Conservation (phyloP, 2,888 invertebrate genomes). For the Cantharis nigra region DNA sequence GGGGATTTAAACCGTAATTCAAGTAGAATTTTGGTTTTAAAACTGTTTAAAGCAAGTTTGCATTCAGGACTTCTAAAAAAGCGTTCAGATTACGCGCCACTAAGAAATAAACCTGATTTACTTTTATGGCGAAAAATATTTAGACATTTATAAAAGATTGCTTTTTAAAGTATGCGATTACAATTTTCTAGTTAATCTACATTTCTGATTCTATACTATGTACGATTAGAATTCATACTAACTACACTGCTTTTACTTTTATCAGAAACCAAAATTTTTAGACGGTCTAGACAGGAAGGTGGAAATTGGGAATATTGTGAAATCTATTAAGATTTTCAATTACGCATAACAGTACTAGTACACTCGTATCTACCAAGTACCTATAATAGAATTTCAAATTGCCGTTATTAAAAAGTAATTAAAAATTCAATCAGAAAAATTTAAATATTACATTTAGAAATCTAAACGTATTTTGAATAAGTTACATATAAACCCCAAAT, state of each 20-base stretch:
- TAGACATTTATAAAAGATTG: background rate
- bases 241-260: background rate
- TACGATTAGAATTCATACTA: background rate
- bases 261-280: background rate
- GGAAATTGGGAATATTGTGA: background rate
- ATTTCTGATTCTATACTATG: background rate
- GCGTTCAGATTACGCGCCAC: conserved; percentile 6
- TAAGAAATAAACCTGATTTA: conserved; percentile 5
- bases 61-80: conserved; percentile 12
- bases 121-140: background rate
- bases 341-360: too few relatives aligned
- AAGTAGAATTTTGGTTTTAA: conserved; percentile 21
- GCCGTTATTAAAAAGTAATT: background rate
- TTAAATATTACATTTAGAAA: background rate
- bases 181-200: background rate
- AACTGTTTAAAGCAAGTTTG: conserved; percentile 20
- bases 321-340: too few relatives aligned
- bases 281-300: background rate
- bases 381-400: background rate
- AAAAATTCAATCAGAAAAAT: background rate
- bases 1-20: conserved; percentile 27
- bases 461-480: background rate
- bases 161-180: background rate
- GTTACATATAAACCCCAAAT: background rate
- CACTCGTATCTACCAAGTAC: too few relatives aligned